Conservation (phyloP, 1,140 invertebrate genomes). For the Procambarus clarkii region DNA sequence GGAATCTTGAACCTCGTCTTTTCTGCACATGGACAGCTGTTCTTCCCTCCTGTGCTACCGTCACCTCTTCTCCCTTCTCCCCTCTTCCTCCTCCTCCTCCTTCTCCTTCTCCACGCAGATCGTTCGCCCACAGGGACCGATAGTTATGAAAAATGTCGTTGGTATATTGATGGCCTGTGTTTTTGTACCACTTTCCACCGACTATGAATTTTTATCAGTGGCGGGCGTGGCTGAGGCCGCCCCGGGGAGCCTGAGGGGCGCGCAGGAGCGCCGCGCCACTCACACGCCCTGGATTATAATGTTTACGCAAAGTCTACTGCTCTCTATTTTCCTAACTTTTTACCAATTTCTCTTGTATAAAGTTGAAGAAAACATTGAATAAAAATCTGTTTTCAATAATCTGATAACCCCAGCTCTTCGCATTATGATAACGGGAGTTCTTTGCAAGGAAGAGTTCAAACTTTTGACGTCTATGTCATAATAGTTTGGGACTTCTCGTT, state of each 20-base stretch:
- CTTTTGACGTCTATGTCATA: too few relatives aligned
- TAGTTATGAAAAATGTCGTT: slow-evolving; percentile 66
- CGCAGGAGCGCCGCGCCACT: neutral
- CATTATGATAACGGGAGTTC: neutral
- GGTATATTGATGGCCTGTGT: slow-evolving; percentile 60
- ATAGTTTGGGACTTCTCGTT: too few relatives aligned
- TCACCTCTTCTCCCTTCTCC: neutral
- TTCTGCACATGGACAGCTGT: neutral
- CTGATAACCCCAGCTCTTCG: neutral
- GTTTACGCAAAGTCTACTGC: neutral
- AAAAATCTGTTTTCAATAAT: slow-evolving; percentile 11
- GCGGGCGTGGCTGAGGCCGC: neutral
- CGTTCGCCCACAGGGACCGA: slow-evolving; percentile 54
- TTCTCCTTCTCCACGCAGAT: slow-evolving; percentile 11
- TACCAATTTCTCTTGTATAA: neutral
- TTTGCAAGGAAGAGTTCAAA: too few relatives aligned
- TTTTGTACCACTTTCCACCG: slow-evolving; percentile 51
- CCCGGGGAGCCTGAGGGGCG: neutral
- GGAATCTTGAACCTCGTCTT: neutral
- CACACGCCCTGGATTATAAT: neutral
- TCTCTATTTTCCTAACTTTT: neutral
- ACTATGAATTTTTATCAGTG: slow-evolving; percentile 65
- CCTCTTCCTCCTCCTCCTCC: neutral
- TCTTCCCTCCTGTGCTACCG: neutral
- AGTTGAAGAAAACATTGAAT: neutral